Percentiles rank a stretch among this genome's conserved stretches.
phyloP scores from a whole-genome alignment of 2,888 invertebrate genomes.

The Muschampia plurimacula region DNA sequence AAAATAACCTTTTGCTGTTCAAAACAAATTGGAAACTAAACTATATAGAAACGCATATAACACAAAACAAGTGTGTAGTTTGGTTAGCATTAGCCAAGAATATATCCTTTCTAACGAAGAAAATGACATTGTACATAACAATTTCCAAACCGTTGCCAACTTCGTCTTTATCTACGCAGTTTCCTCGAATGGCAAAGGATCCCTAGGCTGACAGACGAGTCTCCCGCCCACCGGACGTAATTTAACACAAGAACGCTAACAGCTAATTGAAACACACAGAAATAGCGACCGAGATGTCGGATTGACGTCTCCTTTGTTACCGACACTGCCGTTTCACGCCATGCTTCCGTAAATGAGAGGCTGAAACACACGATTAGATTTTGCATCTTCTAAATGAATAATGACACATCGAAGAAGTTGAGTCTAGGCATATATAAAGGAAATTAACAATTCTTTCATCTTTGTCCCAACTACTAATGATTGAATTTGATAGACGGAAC shows the following conservation, averaged over 20 bases:
- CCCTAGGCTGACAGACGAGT: background rate
- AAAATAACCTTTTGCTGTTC: too few relatives aligned
- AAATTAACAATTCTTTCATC: too few relatives aligned
- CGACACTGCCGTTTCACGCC: constrained; percentile 50
- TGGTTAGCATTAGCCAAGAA: too few relatives aligned
- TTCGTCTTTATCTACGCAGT: background rate
- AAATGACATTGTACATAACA: too few relatives aligned
- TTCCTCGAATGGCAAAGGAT: background rate
- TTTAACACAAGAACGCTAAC: constrained; percentile 62
- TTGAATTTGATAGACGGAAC: too few relatives aligned
- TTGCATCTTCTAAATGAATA: background rate
- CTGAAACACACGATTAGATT: background rate
- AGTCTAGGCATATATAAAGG: too few relatives aligned
- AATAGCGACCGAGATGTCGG: constrained; percentile 53
- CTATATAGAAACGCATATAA: too few relatives aligned
- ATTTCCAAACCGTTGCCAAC: too few relatives aligned
- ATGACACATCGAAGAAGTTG: background rate
- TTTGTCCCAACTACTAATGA: too few relatives aligned
- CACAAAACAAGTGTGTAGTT: too few relatives aligned
- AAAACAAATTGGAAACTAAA: too few relatives aligned
- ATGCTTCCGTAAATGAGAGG: constrained; percentile 25
- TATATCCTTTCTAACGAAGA: too few relatives aligned
- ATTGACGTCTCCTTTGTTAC: constrained; percentile 51
- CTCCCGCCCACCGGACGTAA: constrained; percentile 49
- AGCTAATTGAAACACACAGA: constrained; percentile 69